A percentile compares a stretch with the other conserved stretches of the same genome.
phyloP scores from a whole-genome alignment of 2,888 invertebrate species.

The Hymenopus coronatus region DNA sequence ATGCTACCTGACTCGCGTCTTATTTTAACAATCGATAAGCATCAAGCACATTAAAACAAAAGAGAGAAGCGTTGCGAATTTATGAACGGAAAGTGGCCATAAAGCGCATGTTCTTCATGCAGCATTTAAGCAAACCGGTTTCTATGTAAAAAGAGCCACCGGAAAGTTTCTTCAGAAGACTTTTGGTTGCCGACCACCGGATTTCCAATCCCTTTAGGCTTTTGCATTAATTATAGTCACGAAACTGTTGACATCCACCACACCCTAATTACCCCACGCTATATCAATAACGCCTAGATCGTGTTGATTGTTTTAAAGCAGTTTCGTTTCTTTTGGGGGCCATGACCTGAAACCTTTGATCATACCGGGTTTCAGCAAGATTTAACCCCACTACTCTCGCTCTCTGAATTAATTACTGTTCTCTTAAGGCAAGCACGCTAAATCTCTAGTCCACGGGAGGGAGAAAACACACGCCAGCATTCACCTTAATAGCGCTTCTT shows the following conservation, averaged over 20 bases:
- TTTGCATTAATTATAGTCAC: not conserved
- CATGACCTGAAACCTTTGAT: not conserved
- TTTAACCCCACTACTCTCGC: not conserved
- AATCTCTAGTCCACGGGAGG: not conserved
- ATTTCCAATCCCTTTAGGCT: not conserved
- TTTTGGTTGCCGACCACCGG: not conserved
- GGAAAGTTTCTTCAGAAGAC: not conserved
- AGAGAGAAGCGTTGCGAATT: not conserved
- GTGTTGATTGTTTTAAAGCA: not conserved
- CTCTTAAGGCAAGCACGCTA: not conserved
- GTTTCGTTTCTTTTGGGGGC: not conserved
- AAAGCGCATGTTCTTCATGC: not conserved
- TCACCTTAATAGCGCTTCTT: not conserved
- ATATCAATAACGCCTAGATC: not conserved
- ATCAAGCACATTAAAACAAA: not conserved
- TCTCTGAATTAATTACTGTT: not conserved
- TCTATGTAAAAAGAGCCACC: not conserved
- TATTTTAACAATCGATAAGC: no score
- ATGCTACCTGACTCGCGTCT: no score
- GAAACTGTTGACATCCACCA: not conserved
- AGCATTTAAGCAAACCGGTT: not conserved
- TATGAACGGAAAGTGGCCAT: not conserved
- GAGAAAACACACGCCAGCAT: not conserved
- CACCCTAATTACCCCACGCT: not conserved
- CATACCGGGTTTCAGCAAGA: not conserved